phyloP scores from a whole-genome alignment of 2,113 vertebrate genomes.

The Myrmecophaga tridactyla region DNA sequence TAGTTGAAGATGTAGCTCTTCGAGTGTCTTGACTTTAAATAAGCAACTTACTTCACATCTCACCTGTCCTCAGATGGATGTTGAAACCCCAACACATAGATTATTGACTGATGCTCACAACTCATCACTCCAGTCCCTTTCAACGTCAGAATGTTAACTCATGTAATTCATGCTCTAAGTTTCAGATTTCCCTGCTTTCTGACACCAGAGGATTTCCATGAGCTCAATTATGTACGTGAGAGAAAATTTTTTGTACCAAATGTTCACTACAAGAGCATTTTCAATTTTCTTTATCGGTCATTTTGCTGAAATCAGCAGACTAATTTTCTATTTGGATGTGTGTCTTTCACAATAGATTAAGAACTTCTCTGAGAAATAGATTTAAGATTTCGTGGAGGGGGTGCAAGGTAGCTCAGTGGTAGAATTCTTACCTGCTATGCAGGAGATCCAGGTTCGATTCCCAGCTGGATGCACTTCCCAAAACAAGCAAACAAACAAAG shows the following conservation, averaged over 20 bases:
- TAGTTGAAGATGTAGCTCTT: neutral
- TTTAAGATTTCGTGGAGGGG: neutral
- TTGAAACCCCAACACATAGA: neutral
- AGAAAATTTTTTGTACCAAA: neutral
- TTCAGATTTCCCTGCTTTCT: neutral
- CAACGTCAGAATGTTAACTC: neutral
- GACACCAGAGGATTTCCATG: neutral
- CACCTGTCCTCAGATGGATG: neutral
- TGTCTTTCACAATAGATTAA: neutral
- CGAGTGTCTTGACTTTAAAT: neutral
- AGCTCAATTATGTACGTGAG: neutral
- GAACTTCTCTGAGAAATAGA: neutral
- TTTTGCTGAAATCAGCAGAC: neutral
- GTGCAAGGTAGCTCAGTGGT: too few species aligned
- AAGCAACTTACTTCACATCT: neutral
- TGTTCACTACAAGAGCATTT: neutral
- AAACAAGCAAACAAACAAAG: too few species aligned
- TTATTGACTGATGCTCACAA: neutral
- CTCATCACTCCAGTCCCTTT: neutral
- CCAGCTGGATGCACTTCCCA: too few species aligned
- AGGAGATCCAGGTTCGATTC: too few species aligned
- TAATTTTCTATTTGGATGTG: neutral
- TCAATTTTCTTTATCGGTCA: neutral
- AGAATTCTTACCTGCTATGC: too few species aligned
- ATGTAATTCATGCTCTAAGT: neutral